Base-by-base conservation (phyloP, 2,113 vertebrate genomes). In the Jacana jacana region DNA sequence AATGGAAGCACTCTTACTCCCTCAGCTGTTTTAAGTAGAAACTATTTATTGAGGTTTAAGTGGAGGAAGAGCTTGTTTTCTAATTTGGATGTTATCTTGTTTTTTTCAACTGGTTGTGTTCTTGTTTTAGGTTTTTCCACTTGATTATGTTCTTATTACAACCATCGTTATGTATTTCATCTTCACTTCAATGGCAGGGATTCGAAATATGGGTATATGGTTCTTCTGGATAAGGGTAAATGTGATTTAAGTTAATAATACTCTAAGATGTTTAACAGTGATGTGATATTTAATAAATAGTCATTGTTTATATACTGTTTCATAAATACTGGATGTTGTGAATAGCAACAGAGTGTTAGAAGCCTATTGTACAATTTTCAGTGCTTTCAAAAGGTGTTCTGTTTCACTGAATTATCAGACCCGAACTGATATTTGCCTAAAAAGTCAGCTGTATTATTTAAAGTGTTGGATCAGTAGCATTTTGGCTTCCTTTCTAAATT, bases 191-290 rank as follows among this genome's bases (percentile, higher is more conserved):
- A 99, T 99, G 99, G 99, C 99, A 27, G 99, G 99, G 48, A 99
- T 99, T 95, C 98, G 99, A 96, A 99, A 99, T 95, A 99, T 99
- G 98, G 99, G 99, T 70, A 99, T 99, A 98, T 99, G 99, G 99
- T 99, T 99, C 98, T 99, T 99, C 98, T 99, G 99, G 99, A 98
- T 99, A 96, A 98, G 99, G 98, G 99, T 99, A 98, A 98, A 86
- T 97, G 95, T 78, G 23, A 46, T 9, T 49, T 30, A 42, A 37
- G 8, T 46, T 81, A 28, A 13, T 60, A 35, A 42, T 83, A 31
- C 1, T 70, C 31, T 42, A 49, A 63, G 37, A 24, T 91, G 8
- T 73, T 64, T 57, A 52, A 64, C 10, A 64, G 68, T 30, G 52
- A 11, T 6, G 4, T 76, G 15, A 11, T 61, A 31, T 39, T 46